Evolutionary conservation across 2,797 vertebrate genomes (phyloP).

Genomic region (Paedocypris micromegethes): DNA sequence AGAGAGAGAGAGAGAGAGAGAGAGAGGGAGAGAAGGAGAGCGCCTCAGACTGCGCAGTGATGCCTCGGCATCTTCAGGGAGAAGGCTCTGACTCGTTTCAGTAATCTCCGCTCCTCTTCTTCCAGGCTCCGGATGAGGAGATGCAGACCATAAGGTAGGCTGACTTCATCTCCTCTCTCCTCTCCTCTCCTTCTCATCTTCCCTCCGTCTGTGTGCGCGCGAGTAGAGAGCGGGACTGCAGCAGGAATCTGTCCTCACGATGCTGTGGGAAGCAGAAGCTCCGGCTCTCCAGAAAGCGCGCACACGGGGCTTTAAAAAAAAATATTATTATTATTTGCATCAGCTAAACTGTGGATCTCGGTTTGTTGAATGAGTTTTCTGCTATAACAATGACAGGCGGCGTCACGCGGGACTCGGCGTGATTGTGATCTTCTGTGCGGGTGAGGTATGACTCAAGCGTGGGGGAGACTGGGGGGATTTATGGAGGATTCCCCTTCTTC

Average conservation of each 20-base stretch:
- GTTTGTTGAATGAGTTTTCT: neutral
- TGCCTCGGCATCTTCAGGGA: conserved; percentile 46
- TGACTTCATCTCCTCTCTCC: conserved; percentile 35
- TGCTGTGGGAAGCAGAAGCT: conserved; percentile 4
- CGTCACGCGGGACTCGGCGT: no score
- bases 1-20: neutral
- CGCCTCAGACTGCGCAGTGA: conserved; percentile 40
- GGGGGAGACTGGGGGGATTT: conserved; percentile 7
- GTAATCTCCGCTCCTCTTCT: conserved; percentile 64
- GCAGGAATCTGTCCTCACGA: neutral
- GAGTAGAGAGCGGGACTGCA: conserved; percentile 22
- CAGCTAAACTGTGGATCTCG: neutral
- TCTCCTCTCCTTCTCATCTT: conserved; percentile 36
- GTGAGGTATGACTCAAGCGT: conserved; percentile 29
- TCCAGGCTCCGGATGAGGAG: conserved; percentile 83
- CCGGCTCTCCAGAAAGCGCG: neutral
- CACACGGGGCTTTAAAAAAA: no score
- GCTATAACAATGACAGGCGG: no score
- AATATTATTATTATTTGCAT: neutral
- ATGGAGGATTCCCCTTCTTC: conserved; percentile 29
- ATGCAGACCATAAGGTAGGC: conserved; percentile 88
- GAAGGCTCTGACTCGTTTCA: conserved; percentile 48
- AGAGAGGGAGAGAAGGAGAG: conserved; percentile 51
- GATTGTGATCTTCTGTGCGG: conserved; percentile 5
- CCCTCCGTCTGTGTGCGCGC: neutral